phyloP scores from a whole-genome alignment of 1,140 invertebrate genomes.

The Drosophila teissieri region DNA sequence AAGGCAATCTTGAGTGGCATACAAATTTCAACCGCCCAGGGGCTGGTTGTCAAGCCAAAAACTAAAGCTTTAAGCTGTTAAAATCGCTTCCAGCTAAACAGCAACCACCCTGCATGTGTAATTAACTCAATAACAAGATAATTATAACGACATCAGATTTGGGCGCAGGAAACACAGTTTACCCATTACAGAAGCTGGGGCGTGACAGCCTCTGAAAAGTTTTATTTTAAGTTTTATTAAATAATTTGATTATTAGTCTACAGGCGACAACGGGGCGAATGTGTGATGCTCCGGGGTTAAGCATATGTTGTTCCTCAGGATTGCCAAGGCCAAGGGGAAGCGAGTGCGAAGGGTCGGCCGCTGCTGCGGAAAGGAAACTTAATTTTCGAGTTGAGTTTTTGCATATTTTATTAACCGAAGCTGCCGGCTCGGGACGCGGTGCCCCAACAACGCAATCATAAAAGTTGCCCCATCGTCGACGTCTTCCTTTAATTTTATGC shows the following conservation, averaged over 20 bases:
- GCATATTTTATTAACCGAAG: constrained; percentile 80
- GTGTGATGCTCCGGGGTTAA: constrained; percentile 30
- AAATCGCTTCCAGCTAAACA: constrained; percentile 5
- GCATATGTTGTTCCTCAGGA: constrained; percentile 26
- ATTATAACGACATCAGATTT: constrained; percentile 63
- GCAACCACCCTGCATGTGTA: constrained; percentile 15
- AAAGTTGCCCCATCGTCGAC: constrained; percentile 56
- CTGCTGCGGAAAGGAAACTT: constrained; percentile 62
- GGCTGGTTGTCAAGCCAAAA: neutral
- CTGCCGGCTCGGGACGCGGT: constrained; percentile 66
- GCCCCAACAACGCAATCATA: constrained; percentile 69
- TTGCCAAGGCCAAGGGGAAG: neutral
- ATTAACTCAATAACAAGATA: constrained; percentile 65
- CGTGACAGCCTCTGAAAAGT: constrained; percentile 64
- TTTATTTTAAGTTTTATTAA: constrained; percentile 66
- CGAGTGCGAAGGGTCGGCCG: constrained; percentile 54
- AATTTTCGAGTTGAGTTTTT: constrained; percentile 74
- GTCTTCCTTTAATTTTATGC: constrained; percentile 73
- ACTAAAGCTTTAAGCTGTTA: constrained; percentile 23
- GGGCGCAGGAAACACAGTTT: constrained; percentile 56
- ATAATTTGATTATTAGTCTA: constrained; percentile 75
- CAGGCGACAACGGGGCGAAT: constrained; percentile 53
- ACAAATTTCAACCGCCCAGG: constrained; percentile 10
- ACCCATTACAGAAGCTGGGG: constrained; percentile 50
- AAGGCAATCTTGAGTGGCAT: constrained; percentile 19